Conservation (phyloP, 35 echinoderm and acorn worm genomes). For the Ptychodera flava region DNA sequence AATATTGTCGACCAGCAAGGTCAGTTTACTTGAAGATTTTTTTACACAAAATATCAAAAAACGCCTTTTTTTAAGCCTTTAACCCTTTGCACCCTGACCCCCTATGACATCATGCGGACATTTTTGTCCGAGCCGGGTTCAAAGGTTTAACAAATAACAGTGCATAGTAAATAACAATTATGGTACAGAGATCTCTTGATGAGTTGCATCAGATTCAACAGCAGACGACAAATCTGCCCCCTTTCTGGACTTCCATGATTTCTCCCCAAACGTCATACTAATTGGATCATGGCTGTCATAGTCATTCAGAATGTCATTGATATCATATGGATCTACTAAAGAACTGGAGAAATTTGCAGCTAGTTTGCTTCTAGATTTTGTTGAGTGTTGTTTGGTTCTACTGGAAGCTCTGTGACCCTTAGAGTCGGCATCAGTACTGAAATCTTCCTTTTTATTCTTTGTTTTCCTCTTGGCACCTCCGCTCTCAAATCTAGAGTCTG, state of each 20-base stretch:
- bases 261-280: background rate
- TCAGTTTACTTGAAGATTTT: too few relatives aligned
- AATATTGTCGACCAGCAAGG: too few relatives aligned
- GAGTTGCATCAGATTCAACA: background rate
- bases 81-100: too few relatives aligned
- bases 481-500: background rate
- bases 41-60: too few relatives aligned
- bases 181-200: background rate
- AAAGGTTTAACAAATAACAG: too few relatives aligned
- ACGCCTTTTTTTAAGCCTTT: too few relatives aligned
- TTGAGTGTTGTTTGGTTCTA: background rate
- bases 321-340: background rate
- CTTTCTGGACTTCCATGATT: background rate
- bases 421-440: background rate
- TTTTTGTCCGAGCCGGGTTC: too few relatives aligned
- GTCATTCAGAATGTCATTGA: background rate
- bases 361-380: background rate
- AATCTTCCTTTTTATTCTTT: background rate
- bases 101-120: too few relatives aligned
- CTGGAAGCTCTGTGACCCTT: background rate
- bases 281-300: background rate
- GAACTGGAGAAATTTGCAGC: background rate
- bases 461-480: background rate
- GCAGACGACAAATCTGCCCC: background rate
- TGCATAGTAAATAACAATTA: too few relatives aligned